These are phyloP conservation scores for Diaperis boleti DNA, from an alignment of 2,888 invertebrate genomes.

Conservation along the genomic window DNA sequence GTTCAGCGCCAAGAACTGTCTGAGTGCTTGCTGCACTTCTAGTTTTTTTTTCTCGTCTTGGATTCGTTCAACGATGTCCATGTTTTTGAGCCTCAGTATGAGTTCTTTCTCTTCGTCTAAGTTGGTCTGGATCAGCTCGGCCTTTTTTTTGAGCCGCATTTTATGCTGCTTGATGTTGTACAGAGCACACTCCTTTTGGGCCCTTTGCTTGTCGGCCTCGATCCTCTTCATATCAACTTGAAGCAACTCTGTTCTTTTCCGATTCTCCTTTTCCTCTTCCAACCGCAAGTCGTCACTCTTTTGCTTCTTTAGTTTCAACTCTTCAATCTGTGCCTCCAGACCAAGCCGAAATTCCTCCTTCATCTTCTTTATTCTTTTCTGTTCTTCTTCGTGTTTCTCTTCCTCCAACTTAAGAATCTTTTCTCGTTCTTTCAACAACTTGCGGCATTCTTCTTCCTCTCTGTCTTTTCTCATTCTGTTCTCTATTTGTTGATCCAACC, in stretches of 20 bases:
- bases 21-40: constrained; percentile 59
- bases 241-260: constrained; percentile 58
- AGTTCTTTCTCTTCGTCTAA: constrained; percentile 65
- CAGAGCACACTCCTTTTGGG: constrained; percentile 59
- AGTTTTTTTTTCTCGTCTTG: constrained; percentile 69
- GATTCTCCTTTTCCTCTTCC: constrained; percentile 59
- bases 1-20: constrained; percentile 60
- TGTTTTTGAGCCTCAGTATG: constrained; percentile 67
- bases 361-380: constrained; percentile 61
- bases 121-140: constrained; percentile 64
- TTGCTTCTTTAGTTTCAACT: constrained; percentile 50
- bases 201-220: constrained; percentile 51
- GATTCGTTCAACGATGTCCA: constrained; percentile 69
- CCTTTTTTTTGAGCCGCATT: constrained; percentile 59
- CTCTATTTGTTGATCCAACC: constrained; percentile 72
- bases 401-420: constrained; percentile 64
- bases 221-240: constrained; percentile 63
- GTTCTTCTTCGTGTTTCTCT: constrained; percentile 60
- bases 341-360: constrained; percentile 54
- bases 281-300: constrained; percentile 54
- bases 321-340: constrained; percentile 56
- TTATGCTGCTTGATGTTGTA: constrained; percentile 61
- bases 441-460: constrained; percentile 63
- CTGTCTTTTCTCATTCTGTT: constrained; percentile 67
- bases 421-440: constrained; percentile 57